Percentiles rank a stretch among this genome's conserved stretches.
phyloP scores from a whole-genome alignment of 2,113 vertebrate genomes.

The Pollachius pollachius region DNA sequence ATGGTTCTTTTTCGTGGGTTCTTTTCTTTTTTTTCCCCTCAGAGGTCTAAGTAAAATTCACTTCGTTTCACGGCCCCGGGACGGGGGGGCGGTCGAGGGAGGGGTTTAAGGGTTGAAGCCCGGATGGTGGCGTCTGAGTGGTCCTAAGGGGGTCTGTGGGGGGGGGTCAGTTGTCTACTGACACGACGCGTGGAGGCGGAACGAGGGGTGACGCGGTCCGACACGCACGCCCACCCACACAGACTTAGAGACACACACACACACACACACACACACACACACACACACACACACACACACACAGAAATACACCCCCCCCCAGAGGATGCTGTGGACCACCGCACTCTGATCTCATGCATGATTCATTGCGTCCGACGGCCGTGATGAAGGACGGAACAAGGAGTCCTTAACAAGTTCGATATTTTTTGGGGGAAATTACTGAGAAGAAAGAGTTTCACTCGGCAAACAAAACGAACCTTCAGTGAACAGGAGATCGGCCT shows the following conservation, averaged over 20 bases:
- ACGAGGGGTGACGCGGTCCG: conserved; percentile 21
- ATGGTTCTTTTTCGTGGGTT: too few relatives aligned
- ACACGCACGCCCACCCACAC: background rate
- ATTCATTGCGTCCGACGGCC: conserved; percentile 57
- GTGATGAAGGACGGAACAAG: conserved; percentile 61
- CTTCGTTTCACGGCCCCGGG: background rate
- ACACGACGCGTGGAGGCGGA: conserved; percentile 66
- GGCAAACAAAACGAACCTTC: too few relatives aligned
- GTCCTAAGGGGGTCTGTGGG: background rate
- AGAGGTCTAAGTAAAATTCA: conserved; percentile 71
- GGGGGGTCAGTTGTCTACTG: conserved; percentile 34
- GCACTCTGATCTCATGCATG: conserved; percentile 66
- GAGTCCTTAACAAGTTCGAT: conserved; percentile 9
- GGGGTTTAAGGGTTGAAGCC: background rate
- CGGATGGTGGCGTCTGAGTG: background rate
- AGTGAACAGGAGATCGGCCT: too few relatives aligned
- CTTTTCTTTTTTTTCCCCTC: background rate
- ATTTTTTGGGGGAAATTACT: too few relatives aligned
- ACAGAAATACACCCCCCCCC: conserved; percentile 18
- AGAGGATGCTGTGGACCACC: conserved; percentile 34
- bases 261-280: too few relatives aligned
- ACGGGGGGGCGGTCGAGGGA: background rate
- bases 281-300: too few relatives aligned
- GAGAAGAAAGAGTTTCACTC: too few relatives aligned
- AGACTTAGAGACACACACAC: too few relatives aligned